Evolutionary conservation across 2,888 invertebrate genomes (phyloP).

Genomic region (Drosophila macrospina): DNA sequence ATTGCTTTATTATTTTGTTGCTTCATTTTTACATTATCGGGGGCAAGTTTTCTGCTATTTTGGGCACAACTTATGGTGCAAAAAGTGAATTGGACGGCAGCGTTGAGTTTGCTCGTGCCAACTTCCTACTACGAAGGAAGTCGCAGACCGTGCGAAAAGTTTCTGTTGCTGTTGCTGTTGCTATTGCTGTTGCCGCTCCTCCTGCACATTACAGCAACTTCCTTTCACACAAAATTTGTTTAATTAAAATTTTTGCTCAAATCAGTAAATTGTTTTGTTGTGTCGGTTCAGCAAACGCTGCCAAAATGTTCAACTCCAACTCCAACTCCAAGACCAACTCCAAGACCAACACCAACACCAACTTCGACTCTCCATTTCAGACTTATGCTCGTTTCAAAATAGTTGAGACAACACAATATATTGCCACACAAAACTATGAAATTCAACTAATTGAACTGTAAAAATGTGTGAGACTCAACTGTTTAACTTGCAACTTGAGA

Average conservation of each 20-base stretch:
- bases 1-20: conserved; percentile 62
- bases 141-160: conserved; percentile 75
- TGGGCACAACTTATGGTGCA: conserved; percentile 78
- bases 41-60: conserved; percentile 78
- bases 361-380: not conserved
- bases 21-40: conserved; percentile 66
- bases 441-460: conserved; percentile 56
- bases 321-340: conserved; percentile 9
- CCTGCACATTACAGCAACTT: conserved; percentile 61
- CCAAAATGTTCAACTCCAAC: conserved; percentile 12
- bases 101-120: conserved; percentile 59
- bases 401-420: conserved; percentile 68
- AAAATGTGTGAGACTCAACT: conserved; percentile 15
- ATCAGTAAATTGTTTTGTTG: conserved; percentile 78
- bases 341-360: not conserved
- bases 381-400: conserved; percentile 41
- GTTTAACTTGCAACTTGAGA: conserved; percentile 10
- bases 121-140: conserved; percentile 75
- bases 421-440: conserved; percentile 58
- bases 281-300: conserved; percentile 31
- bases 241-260: conserved; percentile 80
- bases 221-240: conserved; percentile 78
- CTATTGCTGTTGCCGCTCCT: not conserved
- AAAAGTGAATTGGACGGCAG: conserved; percentile 64
- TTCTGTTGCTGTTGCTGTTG: conserved; percentile 33